phyloP scores from a whole-genome alignment of 2,113 vertebrate species.

The Cephalopholis sonnerati region DNA sequence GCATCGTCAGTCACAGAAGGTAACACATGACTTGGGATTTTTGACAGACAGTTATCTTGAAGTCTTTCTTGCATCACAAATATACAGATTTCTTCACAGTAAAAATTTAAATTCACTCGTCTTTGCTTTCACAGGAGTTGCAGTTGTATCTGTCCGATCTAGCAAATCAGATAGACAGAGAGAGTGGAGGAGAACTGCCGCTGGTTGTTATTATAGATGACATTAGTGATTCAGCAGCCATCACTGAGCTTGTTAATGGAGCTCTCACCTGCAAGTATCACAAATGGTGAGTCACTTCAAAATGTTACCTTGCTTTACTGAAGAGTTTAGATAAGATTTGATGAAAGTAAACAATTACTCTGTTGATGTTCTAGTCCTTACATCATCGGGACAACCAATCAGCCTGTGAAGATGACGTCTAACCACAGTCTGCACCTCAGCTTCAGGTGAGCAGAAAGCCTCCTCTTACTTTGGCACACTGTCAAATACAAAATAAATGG shows the following conservation, averaged over 20 bases:
- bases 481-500: not conserved
- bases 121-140: slow-evolving; percentile 87
- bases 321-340: not conserved
- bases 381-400: slow-evolving; percentile 96
- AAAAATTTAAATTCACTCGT: not conserved
- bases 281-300: slow-evolving; percentile 89
- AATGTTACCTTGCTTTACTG: rapidly evolving
- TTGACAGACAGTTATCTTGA: not conserved
- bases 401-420: slow-evolving; percentile 94
- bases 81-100: not conserved
- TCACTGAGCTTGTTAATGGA: slow-evolving; percentile 94
- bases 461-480: not conserved
- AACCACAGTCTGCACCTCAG: slow-evolving; percentile 96
- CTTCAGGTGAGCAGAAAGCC: slow-evolving; percentile 89
- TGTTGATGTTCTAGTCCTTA: slow-evolving; percentile 88
- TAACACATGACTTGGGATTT: slow-evolving; percentile 33
- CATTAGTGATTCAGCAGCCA: slow-evolving; percentile 89
- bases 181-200: slow-evolving; percentile 89
- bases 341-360: not conserved
- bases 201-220: slow-evolving; percentile 95
- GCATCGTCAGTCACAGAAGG: slow-evolving; percentile 97
- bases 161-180: slow-evolving; percentile 95
- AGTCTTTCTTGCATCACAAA: not conserved
- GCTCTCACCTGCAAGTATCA: slow-evolving; percentile 98
- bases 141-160: slow-evolving; percentile 95